phyloP scores from a whole-genome alignment of 2,888 invertebrate genomes.

The Melanophora roralis region DNA sequence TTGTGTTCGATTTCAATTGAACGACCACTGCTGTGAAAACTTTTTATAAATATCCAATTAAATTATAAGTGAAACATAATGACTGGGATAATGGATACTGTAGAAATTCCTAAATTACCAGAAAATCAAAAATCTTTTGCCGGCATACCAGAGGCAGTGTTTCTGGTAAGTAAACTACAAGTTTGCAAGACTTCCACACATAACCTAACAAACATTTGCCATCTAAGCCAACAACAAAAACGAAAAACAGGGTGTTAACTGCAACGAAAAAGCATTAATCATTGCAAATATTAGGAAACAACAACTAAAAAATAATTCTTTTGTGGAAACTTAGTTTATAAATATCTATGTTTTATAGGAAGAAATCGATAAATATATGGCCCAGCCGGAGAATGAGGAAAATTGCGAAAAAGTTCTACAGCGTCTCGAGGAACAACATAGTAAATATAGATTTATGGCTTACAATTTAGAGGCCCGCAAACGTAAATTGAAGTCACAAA shows the following conservation, averaged over 20 bases:
- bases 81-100: constrained; percentile 73
- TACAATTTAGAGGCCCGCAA: constrained; percentile 91
- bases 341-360: constrained; percentile 80
- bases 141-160: constrained; percentile 91
- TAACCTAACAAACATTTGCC: constrained; percentile 59
- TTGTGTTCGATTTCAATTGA: constrained; percentile 43
- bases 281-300: not conserved
- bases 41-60: constrained; percentile 60
- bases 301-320: not conserved
- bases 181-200: constrained; percentile 22
- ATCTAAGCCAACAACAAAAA: constrained; percentile 17
- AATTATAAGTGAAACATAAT: constrained; percentile 66
- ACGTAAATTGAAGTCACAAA: constrained; percentile 90
- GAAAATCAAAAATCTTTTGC: constrained; percentile 81
- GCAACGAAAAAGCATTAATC: constrained; percentile 56
- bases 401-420: constrained; percentile 91
- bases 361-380: constrained; percentile 97
- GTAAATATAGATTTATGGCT: constrained; percentile 98
- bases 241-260: constrained; percentile 51
- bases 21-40: constrained; percentile 62
- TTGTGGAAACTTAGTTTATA: not conserved
- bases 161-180: constrained; percentile 83
- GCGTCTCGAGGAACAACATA: constrained; percentile 93
- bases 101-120: constrained; percentile 76
- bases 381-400: constrained; percentile 86